Evolutionary conservation across 2,888 invertebrate species (phyloP).

Genomic region (Lutraria lutraria): DNA sequence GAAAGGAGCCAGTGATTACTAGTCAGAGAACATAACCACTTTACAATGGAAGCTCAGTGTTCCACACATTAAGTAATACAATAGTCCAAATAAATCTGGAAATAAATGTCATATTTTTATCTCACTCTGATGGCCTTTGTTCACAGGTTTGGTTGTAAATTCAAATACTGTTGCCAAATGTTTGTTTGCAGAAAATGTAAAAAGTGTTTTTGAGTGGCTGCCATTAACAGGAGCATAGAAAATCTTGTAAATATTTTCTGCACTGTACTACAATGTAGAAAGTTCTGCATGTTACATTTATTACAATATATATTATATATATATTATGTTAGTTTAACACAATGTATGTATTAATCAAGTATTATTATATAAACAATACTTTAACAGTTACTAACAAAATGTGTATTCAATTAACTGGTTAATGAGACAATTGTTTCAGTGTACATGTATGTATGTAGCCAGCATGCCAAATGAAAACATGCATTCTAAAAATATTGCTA

Average conservation of each 20-base stretch:
- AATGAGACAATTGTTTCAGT: neutral
- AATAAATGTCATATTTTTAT: no score
- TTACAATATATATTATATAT: neutral
- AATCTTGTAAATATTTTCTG: neutral
- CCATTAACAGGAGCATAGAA: neutral
- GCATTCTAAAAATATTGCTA: neutral
- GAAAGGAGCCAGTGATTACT: no score
- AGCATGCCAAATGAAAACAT: constrained; percentile 12
- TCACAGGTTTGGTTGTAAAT: no score
- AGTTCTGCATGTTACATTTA: neutral
- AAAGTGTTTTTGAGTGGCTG: neutral
- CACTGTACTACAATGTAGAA: neutral
- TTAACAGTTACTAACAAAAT: neutral
- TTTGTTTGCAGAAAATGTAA: neutral
- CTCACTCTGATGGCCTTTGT: no score
- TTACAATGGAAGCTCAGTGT: no score
- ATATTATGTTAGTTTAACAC: neutral
- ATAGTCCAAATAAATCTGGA: no score
- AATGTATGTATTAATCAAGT: neutral
- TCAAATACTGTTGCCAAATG: neutral
- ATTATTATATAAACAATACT: neutral
- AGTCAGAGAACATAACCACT: no score
- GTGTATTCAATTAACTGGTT: neutral
- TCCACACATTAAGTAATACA: no score
- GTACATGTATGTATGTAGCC: constrained; percentile 14